A percentile compares a stretch with the other conserved stretches of the same genome.
Evolutionary conservation across 35 echinoderm and acorn worm genomes (phyloP).

Genomic region (Holothuria glaberrima): DNA sequence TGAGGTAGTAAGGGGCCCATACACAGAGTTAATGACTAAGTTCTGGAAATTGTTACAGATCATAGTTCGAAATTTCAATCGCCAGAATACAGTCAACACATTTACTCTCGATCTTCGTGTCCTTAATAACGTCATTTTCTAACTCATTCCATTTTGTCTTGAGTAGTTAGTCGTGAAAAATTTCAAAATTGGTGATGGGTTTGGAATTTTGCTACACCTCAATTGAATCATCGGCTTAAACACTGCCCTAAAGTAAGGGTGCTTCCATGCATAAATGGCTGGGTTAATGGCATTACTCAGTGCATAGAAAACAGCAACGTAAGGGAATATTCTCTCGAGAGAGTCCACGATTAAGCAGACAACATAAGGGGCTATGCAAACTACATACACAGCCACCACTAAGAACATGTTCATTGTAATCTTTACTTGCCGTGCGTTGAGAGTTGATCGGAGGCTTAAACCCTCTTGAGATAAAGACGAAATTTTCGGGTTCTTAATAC

Average conservation of each 20-base stretch:
- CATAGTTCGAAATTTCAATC: too few relatives aligned
- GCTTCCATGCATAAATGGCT: conserved; percentile 48
- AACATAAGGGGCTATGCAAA: conserved; percentile 32
- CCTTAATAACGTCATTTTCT: too few relatives aligned
- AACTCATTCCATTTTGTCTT: too few relatives aligned
- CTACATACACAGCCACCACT: conserved; percentile 18
- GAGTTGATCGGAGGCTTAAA: background rate
- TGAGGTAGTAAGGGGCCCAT: too few relatives aligned
- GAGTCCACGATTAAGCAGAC: background rate
- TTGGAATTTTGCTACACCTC: background rate
- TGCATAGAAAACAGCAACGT: conserved; percentile 36
- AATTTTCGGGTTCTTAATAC: background rate
- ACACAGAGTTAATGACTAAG: too few relatives aligned
- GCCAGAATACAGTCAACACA: too few relatives aligned
- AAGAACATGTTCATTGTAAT: conserved; percentile 46
- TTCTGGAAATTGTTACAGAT: too few relatives aligned
- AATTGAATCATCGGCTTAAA: conserved; percentile 39
- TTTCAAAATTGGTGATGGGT: conserved; percentile 2
- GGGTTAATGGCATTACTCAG: conserved; percentile 50
- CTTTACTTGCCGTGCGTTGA: conserved; percentile 42
- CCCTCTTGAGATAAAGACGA: background rate
- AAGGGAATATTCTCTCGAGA: conserved; percentile 20
- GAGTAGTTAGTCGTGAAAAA: background rate
- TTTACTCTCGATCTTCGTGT: too few relatives aligned
- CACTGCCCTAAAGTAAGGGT: conserved; percentile 19